phyloP scores from a whole-genome alignment of 1,140 invertebrate genomes.

The Glossosoma conforme region DNA sequence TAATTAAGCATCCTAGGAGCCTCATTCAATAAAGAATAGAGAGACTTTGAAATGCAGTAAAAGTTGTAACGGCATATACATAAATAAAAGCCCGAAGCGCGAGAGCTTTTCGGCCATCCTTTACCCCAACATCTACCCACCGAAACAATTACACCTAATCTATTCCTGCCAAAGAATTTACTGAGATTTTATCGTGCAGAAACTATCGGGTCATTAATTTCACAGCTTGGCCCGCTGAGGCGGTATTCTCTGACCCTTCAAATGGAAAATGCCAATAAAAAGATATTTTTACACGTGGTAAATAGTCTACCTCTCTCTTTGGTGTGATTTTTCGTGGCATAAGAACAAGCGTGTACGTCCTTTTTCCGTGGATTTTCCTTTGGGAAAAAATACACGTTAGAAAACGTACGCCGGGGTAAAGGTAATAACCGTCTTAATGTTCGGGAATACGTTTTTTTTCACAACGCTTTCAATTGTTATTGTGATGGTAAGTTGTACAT shows the following conservation, averaged over 20 bases:
- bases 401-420: too few species aligned
- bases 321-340: too few species aligned
- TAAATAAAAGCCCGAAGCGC: slow-evolving; percentile 19
- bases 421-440: too few species aligned
- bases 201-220: slow-evolving; percentile 26
- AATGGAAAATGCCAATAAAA: background rate
- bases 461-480: too few species aligned
- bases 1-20: too few species aligned
- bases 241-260: slow-evolving; percentile 1
- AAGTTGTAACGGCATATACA: slow-evolving; percentile 8
- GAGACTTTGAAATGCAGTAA: slow-evolving; percentile 19
- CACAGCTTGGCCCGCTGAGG: slow-evolving; percentile 14
- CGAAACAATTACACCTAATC: slow-evolving; percentile 24
- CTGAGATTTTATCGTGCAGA: slow-evolving; percentile 25
- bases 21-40: too few species aligned
- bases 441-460: too few species aligned
- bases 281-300: too few species aligned
- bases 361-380: too few species aligned
- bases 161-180: slow-evolving; percentile 25
- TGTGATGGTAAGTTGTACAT: too few species aligned
- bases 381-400: slow-evolving; percentile 9
- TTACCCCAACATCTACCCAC: slow-evolving; percentile 13
- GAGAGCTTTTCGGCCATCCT: slow-evolving; percentile 14
- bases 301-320: too few species aligned
- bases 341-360: too few species aligned